These are phyloP conservation scores for Empidonax traillii DNA, from an alignment of 2,113 vertebrate genomes.

Conservation along the genomic window DNA sequence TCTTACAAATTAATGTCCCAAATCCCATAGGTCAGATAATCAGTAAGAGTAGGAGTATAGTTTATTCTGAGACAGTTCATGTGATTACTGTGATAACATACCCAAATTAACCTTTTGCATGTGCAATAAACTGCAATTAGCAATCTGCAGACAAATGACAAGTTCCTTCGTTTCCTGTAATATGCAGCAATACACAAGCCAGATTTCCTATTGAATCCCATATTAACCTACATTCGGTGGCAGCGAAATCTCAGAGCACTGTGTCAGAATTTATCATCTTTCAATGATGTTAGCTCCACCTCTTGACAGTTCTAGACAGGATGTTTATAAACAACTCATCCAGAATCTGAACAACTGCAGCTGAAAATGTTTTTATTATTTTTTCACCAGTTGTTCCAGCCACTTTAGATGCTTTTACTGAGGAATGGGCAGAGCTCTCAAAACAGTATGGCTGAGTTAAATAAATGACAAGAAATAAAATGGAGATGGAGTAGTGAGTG, in stretches of 20 bases:
- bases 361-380: neutral
- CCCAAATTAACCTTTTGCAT: constrained; percentile 39
- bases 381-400: constrained; percentile 5
- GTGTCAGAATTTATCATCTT: constrained; percentile 49
- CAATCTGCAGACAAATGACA: constrained; percentile 46
- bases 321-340: constrained; percentile 34
- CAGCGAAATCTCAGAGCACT: constrained; percentile 26
- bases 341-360: neutral
- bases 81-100: neutral
- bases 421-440: neutral
- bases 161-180: constrained; percentile 33
- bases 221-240: constrained; percentile 63
- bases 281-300: constrained; percentile 21
- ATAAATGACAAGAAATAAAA: neutral
- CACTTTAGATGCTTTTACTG: neutral
- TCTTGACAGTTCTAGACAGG: neutral
- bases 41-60: neutral
- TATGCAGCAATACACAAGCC: neutral
- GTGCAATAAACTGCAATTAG: constrained; percentile 47
- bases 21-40: neutral
- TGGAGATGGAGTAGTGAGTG: neutral
- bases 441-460: neutral
- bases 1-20: neutral
- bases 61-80: neutral
- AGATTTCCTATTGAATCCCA: constrained; percentile 61